Evolutionary conservation across 2,113 vertebrate species (phyloP).

Genomic region (Natator depressus): DNA sequence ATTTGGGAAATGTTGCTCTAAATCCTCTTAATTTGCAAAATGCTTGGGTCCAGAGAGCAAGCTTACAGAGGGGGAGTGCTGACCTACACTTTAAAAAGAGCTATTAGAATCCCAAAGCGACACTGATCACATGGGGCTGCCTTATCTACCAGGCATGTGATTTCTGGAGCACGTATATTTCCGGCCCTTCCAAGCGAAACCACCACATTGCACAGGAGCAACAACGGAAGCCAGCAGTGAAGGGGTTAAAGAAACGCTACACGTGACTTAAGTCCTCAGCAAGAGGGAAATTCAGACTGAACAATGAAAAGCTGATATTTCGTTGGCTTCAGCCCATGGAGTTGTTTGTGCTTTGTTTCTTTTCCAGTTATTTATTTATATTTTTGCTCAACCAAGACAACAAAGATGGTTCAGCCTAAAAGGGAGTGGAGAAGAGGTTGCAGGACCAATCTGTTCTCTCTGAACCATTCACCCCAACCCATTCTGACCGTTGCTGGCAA

Average conservation of each 20-base stretch:
- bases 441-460: background rate
- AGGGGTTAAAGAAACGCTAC: background rate
- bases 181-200: background rate
- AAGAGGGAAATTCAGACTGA: background rate
- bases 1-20: background rate
- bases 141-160: background rate
- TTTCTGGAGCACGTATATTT: background rate
- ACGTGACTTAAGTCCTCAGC: background rate
- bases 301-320: constrained; percentile 4
- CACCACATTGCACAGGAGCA: fast-evolving
- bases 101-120: background rate
- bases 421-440: background rate
- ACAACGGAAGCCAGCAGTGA: background rate
- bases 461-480: background rate
- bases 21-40: background rate
- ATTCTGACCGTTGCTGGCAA: background rate
- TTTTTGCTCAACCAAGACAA: background rate
- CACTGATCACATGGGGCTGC: background rate
- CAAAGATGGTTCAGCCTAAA: background rate
- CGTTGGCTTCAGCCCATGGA: background rate
- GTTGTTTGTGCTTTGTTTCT: background rate
- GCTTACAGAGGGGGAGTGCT: background rate
- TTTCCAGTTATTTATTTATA: background rate
- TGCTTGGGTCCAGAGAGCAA: background rate
- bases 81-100: background rate